Evolutionary conservation across 2,113 vertebrate species (phyloP).

Genomic region (Antechinus stuartii): DNA sequence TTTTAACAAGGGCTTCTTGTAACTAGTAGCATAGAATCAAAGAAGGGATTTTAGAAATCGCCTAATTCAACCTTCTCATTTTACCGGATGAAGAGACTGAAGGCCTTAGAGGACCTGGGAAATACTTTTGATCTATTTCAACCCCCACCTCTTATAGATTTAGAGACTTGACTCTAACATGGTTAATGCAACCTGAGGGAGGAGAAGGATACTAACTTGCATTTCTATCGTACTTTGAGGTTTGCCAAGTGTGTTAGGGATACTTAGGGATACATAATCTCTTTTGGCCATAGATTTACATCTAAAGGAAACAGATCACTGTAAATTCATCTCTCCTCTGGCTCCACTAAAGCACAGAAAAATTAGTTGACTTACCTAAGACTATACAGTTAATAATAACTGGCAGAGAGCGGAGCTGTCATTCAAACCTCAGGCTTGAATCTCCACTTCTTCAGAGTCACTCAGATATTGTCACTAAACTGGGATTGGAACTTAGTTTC

Average conservation of each 20-base stretch:
- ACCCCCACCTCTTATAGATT: not conserved
- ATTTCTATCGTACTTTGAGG: not conserved
- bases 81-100: not conserved
- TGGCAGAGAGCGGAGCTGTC: not conserved
- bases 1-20: not conserved
- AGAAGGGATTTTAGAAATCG: not conserved
- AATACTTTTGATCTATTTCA: not conserved
- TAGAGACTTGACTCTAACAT: not conserved
- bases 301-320: not conserved
- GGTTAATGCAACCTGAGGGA: not conserved
- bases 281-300: not conserved
- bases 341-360: not conserved
- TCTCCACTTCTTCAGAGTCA: not conserved
- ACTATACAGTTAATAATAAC: not conserved
- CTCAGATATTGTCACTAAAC: not conserved
- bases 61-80: not conserved
- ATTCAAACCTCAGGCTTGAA: not conserved
- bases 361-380: not conserved
- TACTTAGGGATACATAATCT: not conserved
- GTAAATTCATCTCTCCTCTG: not conserved
- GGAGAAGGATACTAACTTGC: not conserved
- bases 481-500: not conserved
- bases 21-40: not conserved
- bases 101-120: not conserved
- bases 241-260: not conserved